Evolutionary conservation across 2,797 vertebrate species (phyloP).

Genomic region (Hapalemur alaotrensis): DNA sequence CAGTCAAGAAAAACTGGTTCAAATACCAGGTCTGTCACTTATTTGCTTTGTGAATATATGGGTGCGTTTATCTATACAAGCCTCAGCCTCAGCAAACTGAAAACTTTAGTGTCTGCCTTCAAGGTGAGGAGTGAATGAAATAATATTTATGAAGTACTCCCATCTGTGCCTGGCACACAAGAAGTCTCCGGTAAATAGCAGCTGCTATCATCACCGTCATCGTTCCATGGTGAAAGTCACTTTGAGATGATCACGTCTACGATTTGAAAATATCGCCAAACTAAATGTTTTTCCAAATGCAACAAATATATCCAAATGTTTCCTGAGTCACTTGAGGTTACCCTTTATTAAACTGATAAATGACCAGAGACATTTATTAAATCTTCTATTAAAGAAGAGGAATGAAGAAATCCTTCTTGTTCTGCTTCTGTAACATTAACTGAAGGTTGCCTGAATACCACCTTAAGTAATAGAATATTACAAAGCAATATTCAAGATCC

Average conservation of each 20-base stretch:
- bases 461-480: not conserved
- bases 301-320: not conserved
- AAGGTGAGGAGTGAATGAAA: not conserved
- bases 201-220: not conserved
- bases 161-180: too few species aligned
- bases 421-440: not conserved
- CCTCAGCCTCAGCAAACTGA: not conserved
- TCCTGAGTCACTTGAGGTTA: not conserved
- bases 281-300: not conserved
- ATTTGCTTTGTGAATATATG: accelerated
- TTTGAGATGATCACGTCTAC: not conserved
- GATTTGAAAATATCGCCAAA: not conserved
- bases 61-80: not conserved
- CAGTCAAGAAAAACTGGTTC: not conserved
- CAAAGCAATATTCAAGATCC: not conserved
- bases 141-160: not conserved
- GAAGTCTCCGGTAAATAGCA: not conserved
- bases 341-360: not conserved
- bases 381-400: not conserved
- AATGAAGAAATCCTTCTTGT: not conserved
- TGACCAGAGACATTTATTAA: not conserved
- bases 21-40: not conserved
- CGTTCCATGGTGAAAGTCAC: not conserved
- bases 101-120: not conserved
- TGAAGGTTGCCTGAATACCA: not conserved